Conservation (phyloP, 2,797 vertebrate species). For the Ctenochaetus hawaiiensis region DNA sequence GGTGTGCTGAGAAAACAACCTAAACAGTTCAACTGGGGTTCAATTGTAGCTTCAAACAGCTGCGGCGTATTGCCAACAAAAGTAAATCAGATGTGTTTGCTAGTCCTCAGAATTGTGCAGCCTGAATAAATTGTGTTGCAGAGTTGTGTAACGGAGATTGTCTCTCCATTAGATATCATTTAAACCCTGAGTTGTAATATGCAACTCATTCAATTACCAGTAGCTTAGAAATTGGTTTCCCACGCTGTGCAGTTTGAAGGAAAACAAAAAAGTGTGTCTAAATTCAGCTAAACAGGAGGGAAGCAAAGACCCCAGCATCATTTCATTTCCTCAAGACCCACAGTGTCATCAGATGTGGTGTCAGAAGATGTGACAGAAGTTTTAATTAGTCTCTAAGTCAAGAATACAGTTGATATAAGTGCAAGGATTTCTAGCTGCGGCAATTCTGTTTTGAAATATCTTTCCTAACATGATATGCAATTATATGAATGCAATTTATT, state of each 20-base stretch:
- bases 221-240: constrained; percentile 8
- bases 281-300: constrained; percentile 7
- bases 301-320: neutral
- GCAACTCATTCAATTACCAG: constrained; percentile 14
- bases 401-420: constrained; percentile 27
- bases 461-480: constrained; percentile 12
- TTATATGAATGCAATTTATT: neutral
- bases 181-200: constrained; percentile 18
- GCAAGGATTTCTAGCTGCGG: neutral
- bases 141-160: constrained; percentile 14
- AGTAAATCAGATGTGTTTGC: constrained; percentile 22
- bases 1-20: constrained; percentile 31
- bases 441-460: constrained; percentile 4
- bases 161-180: constrained; percentile 2
- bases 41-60: constrained; percentile 29
- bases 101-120: constrained; percentile 40
- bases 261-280: neutral
- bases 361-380: constrained; percentile 24
- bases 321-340: constrained; percentile 3
- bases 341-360: neutral
- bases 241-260: neutral
- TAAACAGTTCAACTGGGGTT: constrained; percentile 17
- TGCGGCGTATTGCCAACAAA: constrained; percentile 29
- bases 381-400: constrained; percentile 50
- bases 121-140: constrained; percentile 38